Evolutionary conservation across 1,140 invertebrate species (phyloP).

Genomic region (Bombus huntii): DNA sequence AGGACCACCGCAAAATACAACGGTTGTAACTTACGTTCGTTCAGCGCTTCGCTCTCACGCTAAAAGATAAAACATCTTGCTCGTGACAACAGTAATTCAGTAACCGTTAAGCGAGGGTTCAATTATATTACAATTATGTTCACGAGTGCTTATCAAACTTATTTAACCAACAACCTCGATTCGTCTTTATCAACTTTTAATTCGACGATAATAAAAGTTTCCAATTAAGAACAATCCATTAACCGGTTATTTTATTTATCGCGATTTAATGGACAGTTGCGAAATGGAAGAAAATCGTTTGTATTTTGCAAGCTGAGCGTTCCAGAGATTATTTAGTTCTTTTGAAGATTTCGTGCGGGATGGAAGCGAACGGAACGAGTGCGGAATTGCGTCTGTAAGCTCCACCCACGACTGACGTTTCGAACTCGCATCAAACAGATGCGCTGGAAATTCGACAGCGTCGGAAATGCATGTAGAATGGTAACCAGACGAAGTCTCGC

Average conservation of each 20-base stretch:
- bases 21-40: too few relatives aligned
- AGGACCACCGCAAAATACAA: too few relatives aligned
- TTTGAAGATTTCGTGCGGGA: too few relatives aligned
- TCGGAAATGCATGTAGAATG: neutral
- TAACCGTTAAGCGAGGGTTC: too few relatives aligned
- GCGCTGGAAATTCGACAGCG: neutral
- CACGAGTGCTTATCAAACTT: too few relatives aligned
- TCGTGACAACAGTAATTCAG: too few relatives aligned
- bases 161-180: neutral
- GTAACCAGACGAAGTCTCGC: neutral
- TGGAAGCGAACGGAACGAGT: neutral
- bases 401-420: neutral
- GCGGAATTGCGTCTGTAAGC: neutral
- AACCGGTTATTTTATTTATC: neutral
- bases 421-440: neutral
- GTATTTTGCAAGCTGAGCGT: too few relatives aligned
- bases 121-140: too few relatives aligned
- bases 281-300: too few relatives aligned
- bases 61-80: too few relatives aligned
- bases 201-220: neutral
- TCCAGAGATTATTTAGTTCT: too few relatives aligned
- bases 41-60: too few relatives aligned
- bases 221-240: neutral
- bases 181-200: constrained; percentile 1
- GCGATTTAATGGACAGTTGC: neutral